Evolutionary conservation across 2,888 invertebrate species (phyloP), one percentile per base, ranked within the genome.

Genomic region (Strigamia transsilvanica): DNA sequence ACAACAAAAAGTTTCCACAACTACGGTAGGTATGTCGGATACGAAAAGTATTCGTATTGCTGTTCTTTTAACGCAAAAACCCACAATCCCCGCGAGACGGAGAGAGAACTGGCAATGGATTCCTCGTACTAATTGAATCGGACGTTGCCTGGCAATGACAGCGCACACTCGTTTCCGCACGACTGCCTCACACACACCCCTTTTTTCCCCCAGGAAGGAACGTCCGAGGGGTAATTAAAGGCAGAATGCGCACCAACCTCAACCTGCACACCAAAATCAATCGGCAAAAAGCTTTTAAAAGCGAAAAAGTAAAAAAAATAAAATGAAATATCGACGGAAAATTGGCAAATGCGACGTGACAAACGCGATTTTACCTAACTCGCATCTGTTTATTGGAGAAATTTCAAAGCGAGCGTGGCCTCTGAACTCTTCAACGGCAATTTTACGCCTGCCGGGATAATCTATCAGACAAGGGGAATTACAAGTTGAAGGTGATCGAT

Each of bases 381-480:
- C 61, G 61, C 61, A 46, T 6, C 23, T 66, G 61, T 66, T 66
- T 66, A 66, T 66, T 21, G 61, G 61, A n/a, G n/a, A 66, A 66
- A 66, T 21, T 66, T 66, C 21, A 1, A 46, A 46, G 12, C 15
- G 15, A 46, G 15, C 61, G 61, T 66, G 23, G 23, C 61, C 61
- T 66, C 18, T 21, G 61, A 66, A 15, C 61, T 23, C 21, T 5
- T 66, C 61, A 66, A 21, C 23, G 61, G 18, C 61, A 66, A 66
- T 21, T 66, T 66, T 66, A 15, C 9, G 21, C 21, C 61, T 3
- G 21, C 61, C 21, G 61, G 61, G 61, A 66, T 66, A 66, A 66
- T 66, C 61, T 66, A 66, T 66, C 61, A 66, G 61, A 66, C 61
- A 66, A 66, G 61, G 23, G 61, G 61, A 66, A 66, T 66, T 66